Conservation (phyloP, 2,113 vertebrate genomes). For the Puntigrus tetrazona region DNA sequence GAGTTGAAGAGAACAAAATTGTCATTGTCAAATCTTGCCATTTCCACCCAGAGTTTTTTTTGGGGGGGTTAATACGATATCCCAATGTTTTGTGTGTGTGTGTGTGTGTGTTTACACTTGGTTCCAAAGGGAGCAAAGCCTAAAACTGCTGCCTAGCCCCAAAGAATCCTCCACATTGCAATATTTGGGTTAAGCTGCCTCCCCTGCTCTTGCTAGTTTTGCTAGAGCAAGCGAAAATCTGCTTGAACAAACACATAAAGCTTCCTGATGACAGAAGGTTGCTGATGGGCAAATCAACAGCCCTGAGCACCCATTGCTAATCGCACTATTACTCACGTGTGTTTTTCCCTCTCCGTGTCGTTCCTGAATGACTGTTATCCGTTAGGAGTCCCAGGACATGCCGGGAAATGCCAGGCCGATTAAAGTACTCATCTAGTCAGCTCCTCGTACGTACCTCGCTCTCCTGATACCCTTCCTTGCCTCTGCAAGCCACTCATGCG, state of each 20-base stretch:
- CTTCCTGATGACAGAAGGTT: constrained; percentile 43
- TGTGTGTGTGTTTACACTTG: not conserved
- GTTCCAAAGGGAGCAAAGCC: constrained; percentile 6
- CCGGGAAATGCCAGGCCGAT: constrained; percentile 14
- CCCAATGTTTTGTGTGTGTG: not conserved
- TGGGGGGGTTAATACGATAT: no score
- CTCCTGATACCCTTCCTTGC: not conserved
- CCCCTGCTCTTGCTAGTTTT: constrained; percentile 28
- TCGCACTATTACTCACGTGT: constrained; percentile 40
- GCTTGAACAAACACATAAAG: constrained; percentile 51
- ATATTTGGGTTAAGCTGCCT: constrained; percentile 46
- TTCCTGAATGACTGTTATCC: constrained; percentile 32
- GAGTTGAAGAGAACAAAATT: no score
- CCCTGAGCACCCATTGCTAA: constrained; percentile 47
- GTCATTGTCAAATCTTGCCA: no score
- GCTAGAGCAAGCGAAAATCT: constrained; percentile 33
- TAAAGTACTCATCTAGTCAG: constrained; percentile 29
- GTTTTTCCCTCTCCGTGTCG: constrained; percentile 27
- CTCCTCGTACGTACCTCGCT: not conserved
- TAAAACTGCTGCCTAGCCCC: constrained; percentile 29
- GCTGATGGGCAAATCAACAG: constrained; percentile 54
- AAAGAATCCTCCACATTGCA: constrained; percentile 32
- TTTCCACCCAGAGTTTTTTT: no score
- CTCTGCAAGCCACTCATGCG: constrained; percentile 32
- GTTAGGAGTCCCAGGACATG: constrained; percentile 27